A percentile compares a stretch with the other conserved stretches of the same genome.
Conservation (phyloP, 2,888 invertebrate genomes). For the Andrena bucephala region DNA sequence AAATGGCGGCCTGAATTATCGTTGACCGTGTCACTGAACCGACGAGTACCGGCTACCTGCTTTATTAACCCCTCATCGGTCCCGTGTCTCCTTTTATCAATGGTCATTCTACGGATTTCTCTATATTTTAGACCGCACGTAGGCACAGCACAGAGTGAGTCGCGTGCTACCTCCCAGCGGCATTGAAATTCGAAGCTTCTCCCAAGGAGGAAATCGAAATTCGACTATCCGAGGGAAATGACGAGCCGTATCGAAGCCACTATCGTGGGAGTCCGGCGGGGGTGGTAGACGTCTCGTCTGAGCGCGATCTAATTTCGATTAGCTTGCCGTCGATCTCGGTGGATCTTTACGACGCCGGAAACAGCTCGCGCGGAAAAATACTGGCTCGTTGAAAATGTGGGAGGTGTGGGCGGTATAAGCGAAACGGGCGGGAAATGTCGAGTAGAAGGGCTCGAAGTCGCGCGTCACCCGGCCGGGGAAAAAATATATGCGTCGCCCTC, state of each 20-base stretch:
- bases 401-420: not conserved
- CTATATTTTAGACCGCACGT: too few relatives aligned
- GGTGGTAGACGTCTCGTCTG: not conserved
- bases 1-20: not conserved
- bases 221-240: slow-evolving; percentile 1
- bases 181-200: not conserved
- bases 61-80: not conserved
- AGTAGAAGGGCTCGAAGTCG: not conserved
- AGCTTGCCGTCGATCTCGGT: slow-evolving; percentile 11
- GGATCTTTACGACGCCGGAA: slow-evolving; percentile 7
- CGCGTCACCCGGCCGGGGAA: not conserved
- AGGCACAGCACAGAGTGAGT: too few relatives aligned
- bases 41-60: not conserved
- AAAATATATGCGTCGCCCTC: not conserved
- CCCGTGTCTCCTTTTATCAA: too few relatives aligned
- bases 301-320: slow-evolving; percentile 44
- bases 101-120: too few relatives aligned
- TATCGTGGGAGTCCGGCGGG: not conserved
- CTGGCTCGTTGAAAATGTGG: not conserved
- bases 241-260: slow-evolving; percentile 10
- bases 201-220: slow-evolving; percentile 5
- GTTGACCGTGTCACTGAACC: not conserved
- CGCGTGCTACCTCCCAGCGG: too few relatives aligned
- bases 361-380: slow-evolving; percentile 24
- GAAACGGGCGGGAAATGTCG: slow-evolving; percentile 2